Base-by-base conservation (phyloP, 2,113 vertebrate species). In the Ornithorhynchus anatinus region DNA sequence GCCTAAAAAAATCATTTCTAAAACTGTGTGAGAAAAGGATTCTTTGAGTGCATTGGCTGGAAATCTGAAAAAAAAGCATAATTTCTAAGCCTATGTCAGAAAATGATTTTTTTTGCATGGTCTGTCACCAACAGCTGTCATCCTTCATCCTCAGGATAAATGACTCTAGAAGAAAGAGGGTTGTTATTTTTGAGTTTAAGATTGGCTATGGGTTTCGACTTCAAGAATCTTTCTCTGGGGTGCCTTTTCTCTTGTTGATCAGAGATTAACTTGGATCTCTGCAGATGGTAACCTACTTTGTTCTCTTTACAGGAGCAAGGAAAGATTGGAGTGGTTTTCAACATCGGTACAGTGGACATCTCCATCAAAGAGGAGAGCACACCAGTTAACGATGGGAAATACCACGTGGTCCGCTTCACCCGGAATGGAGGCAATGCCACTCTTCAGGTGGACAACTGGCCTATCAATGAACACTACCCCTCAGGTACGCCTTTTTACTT, bases 391-490 rank as follows among this genome's bases (percentile, higher is more conserved):
- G 98, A 99, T 45, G 97, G 97, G 62, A 98, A 99, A 82, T 99
- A 99, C 80, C 98, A 99, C 0, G 96, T 99, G 58, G 97, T 99
- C 5, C 96, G 96, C n/a, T 99, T 99, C 82, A 99, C 96, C 65
- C 93, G 98, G 77, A 99, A 99, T 0, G 97, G 98, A 2, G 98
- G 97, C 40, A 99, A 99, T 14, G 98, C 98, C 27, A 99, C 97
- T 0, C 95, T 99, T 27, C 98, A 99, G 87, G 97, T 99, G 83
- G 98, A 99, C 84, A 98, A 96, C 90, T 98, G 97, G 97, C 92
- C 96, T 0, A 95, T 99, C 85, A 99, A 98, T 32, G 98, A 99
- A 10, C 95, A 98, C 77, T 99, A 97, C 63, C 98, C 98, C 25
- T 94, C 96, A 96, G 97, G 98, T 98, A 95, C 33, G 5, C 62